Evolutionary conservation across 2,888 invertebrate genomes (phyloP), one percentile per base, ranked within the genome.

Genomic region (Andrena hattorfiana): DNA sequence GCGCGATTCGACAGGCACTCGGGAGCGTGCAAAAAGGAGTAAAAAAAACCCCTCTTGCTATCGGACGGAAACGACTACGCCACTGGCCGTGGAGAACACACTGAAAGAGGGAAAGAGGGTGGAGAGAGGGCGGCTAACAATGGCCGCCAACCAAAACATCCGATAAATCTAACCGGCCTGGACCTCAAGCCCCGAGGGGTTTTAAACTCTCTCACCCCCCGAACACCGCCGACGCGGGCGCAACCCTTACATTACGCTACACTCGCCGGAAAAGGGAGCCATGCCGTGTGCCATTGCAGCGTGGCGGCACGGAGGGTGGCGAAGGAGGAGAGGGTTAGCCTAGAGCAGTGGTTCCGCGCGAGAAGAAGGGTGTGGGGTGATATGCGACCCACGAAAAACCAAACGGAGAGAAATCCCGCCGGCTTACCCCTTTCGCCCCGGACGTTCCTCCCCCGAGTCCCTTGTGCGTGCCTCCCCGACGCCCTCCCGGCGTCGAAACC

Each of bases 101-200:
- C 63, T 62, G 78, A 86, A 86, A 82, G 81, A 86, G 85, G 83
- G 83, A 86, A 77, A 87, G 88, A 88, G 84, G 80, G 84, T 69
- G 69, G 77, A 89, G 87, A 90, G 89, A 90, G 90, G 90, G 87
- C 87, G 87, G 90, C 90, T 93, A 93, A 94, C 94, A 94, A 94
- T 94, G 94, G 94, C 94, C 93, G 94, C 94, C 94, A 92, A 94
- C 94, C 94, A 94, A 94, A 94, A 94, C 94, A 94, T 94, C 93
- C 94, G 94, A 94, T 94, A 94, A 94, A 94, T 94, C 94, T 94
- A 94, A 93, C 93, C 92, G 92, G 91, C 89, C 92, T 91, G 92
- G 92, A 92, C 93, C 93, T 93, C 93, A 92, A 93, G 91, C 93
- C 93, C 92, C 93, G 87, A 90, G 92, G 93, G 94, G 90, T 93